A percentile compares a stretch with the other conserved stretches of the same genome.
Evolutionary conservation across 92 coral and sea anemone species (phyloP).

Genomic region (Epizoanthus stellaris): DNA sequence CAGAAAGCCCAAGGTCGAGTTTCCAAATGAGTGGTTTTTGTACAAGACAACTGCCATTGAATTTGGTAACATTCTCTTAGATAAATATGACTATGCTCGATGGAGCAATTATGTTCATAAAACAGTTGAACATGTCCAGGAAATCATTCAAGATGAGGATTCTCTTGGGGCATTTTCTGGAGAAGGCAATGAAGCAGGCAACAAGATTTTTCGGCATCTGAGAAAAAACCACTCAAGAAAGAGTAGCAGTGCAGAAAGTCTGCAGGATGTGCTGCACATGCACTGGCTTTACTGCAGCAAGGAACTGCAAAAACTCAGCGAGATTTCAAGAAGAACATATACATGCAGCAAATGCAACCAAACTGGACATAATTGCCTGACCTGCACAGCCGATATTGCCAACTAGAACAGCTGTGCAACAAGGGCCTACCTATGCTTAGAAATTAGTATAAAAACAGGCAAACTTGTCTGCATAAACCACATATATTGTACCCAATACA

Average conservation of each 20-base stretch:
- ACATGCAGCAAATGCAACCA: not conserved
- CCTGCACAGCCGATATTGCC: constrained; percentile 38
- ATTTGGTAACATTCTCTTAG: constrained; percentile 32
- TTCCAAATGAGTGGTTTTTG: constrained; percentile 4
- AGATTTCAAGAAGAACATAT: no score
- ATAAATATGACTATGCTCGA: constrained; percentile 39
- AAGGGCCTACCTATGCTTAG: no score
- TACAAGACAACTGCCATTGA: constrained; percentile 37
- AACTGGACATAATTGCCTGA: constrained; percentile 48
- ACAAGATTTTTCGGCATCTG: constrained; percentile 50
- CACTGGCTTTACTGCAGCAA: constrained; percentile 35
- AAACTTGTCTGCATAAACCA: no score
- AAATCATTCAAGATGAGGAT: constrained; percentile 40
- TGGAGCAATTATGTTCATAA: constrained; percentile 57
- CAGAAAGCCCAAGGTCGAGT: constrained; percentile 27
- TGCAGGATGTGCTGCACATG: constrained; percentile 39
- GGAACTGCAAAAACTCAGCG: no score
- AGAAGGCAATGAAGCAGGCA: constrained; percentile 54
- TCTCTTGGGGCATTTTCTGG: constrained; percentile 47
- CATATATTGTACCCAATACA: no score
- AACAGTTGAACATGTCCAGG: constrained; percentile 45
- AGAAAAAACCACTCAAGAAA: constrained; percentile 52
- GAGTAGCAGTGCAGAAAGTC: constrained; percentile 31
- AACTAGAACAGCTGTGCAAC: not conserved
- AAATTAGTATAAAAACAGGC: no score